phyloP scores from a whole-genome alignment of 2,888 invertebrate genomes.

The Coecobrya sp. region DNA sequence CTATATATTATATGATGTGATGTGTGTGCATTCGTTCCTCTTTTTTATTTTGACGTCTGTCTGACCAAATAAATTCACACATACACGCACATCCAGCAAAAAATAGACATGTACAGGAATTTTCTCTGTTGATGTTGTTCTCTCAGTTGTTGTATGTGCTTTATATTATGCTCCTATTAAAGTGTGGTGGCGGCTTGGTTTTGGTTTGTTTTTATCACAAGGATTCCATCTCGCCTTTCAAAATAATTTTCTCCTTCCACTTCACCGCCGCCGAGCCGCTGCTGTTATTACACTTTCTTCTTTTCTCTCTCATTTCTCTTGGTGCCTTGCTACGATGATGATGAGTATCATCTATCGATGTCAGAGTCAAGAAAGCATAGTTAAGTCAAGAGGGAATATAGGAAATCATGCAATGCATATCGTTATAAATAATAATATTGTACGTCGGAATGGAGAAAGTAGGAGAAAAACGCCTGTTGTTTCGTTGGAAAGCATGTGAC shows the following conservation, averaged over 20 bases:
- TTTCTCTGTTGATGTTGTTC: no score
- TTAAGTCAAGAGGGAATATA: not conserved
- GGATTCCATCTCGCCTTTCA: not conserved
- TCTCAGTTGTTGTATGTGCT: not conserved
- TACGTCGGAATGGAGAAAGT: not conserved
- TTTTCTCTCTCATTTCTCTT: not conserved
- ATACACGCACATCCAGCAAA: conserved; percentile 10
- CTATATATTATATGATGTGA: no score
- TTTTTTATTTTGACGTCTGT: conserved; percentile 42
- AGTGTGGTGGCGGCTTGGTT: not conserved
- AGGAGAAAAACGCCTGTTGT: conserved; percentile 28
- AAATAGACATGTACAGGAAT: not conserved
- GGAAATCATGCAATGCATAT: not conserved
- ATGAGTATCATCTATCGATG: conserved; percentile 53
- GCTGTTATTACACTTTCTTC: not conserved
- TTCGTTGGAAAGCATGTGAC: conserved; percentile 43
- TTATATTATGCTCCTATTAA: not conserved
- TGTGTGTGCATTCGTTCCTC: no score
- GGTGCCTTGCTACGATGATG: conserved; percentile 1
- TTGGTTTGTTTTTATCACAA: not conserved
- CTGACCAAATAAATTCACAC: conserved; percentile 36
- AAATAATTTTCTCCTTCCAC: conserved; percentile 1
- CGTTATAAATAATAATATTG: no score
- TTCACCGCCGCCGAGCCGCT: not conserved
- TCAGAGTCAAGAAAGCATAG: not conserved